phyloP scores from a whole-genome alignment of 2,113 vertebrate genomes.

The Catharus bicknelli region DNA sequence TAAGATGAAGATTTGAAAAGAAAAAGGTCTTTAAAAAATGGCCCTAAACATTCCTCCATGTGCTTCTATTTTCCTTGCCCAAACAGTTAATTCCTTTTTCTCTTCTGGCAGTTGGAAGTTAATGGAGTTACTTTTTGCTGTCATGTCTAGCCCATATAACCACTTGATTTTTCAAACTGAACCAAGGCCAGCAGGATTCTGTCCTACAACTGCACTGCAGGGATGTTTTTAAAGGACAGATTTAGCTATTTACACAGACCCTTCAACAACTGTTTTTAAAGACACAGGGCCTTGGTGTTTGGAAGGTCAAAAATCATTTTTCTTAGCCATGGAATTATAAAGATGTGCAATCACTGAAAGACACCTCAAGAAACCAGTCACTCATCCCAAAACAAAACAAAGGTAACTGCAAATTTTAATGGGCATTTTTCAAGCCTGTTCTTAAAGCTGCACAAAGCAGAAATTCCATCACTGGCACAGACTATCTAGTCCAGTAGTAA shows the following conservation, averaged over 20 bases:
- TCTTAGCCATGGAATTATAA: background rate
- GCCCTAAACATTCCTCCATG: background rate
- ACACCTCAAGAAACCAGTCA: background rate
- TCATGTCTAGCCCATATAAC: background rate
- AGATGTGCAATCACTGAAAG: accelerated
- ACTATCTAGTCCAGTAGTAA: background rate
- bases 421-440: background rate
- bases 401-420: background rate
- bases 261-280: background rate
- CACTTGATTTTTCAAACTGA: background rate
- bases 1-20: background rate
- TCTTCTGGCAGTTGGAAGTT: background rate
- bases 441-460: background rate
- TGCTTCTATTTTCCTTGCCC: background rate
- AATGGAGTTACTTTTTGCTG: background rate
- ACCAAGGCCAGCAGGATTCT: background rate
- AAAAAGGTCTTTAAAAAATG: background rate
- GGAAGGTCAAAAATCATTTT: background rate
- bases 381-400: background rate
- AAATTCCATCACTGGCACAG: background rate
- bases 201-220: background rate
- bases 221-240: background rate
- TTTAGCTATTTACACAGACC: background rate
- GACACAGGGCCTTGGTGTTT: background rate
- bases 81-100: background rate